Evolutionary conservation across 2,113 vertebrate genomes (phyloP).

Genomic region (Otis tarda): DNA sequence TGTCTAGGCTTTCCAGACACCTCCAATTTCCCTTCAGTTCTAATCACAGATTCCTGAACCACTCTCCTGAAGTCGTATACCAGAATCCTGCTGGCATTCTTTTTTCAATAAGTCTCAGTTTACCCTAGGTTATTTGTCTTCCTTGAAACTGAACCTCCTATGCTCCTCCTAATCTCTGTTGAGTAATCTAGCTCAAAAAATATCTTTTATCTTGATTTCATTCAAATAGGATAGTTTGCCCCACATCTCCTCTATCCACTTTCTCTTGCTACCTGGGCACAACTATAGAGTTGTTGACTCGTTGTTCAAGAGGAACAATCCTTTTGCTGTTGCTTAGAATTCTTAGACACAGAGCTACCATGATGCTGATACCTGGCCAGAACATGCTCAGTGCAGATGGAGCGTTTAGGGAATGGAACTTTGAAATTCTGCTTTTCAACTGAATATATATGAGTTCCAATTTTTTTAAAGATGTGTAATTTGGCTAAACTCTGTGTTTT

Average conservation of each 20-base stretch:
- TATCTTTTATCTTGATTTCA: not conserved
- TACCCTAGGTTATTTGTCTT: not conserved
- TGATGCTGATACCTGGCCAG: not conserved
- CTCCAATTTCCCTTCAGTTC: not conserved
- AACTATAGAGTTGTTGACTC: rapidly evolving
- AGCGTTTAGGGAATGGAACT: not conserved
- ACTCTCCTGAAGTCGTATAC: not conserved
- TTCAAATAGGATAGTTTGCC: not conserved
- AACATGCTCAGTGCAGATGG: not conserved
- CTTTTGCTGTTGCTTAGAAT: not conserved
- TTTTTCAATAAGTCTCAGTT: not conserved
- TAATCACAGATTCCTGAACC: not conserved
- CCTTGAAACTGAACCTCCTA: not conserved
- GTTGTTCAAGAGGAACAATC: not conserved
- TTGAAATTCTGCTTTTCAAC: not conserved
- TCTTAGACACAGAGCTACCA: not conserved
- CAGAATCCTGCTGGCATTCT: not conserved
- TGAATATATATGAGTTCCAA: not conserved
- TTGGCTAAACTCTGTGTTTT: not conserved
- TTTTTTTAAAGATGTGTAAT: not conserved
- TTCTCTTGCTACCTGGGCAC: not conserved
- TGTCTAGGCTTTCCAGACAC: not conserved
- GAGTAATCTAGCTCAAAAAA: not conserved
- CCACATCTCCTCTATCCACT: not conserved
- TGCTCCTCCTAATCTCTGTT: not conserved